Conservation (phyloP, 2,797 vertebrate species). For the Prionace glauca region DNA sequence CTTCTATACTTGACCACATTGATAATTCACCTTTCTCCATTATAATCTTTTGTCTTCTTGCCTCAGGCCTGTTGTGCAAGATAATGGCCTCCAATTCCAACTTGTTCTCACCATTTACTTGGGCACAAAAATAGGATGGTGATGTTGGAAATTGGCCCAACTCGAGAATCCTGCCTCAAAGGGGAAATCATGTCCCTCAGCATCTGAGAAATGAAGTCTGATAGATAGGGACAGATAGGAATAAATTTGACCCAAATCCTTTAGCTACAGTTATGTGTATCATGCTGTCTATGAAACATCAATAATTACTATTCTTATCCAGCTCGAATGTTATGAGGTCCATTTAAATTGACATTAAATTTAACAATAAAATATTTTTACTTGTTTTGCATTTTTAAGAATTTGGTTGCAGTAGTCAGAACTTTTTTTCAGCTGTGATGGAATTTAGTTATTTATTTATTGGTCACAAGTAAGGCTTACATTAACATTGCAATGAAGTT, state of each 20-base stretch:
- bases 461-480: too few relatives aligned
- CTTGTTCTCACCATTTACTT: too few relatives aligned
- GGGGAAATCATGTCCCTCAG: too few relatives aligned
- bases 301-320: not conserved
- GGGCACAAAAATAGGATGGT: not conserved
- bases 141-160: not conserved
- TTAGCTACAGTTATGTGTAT: not conserved
- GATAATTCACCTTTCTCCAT: too few relatives aligned
- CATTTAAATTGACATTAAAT: not conserved
- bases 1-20: too few relatives aligned
- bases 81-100: too few relatives aligned
- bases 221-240: not conserved
- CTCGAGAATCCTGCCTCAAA: too few relatives aligned
- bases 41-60: too few relatives aligned
- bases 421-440: not conserved
- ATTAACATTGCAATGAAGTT: too few relatives aligned
- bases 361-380: not conserved
- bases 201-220: not conserved
- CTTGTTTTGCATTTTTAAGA: not conserved
- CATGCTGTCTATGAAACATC: not conserved
- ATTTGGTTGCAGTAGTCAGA: not conserved
- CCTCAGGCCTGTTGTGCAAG: too few relatives aligned
- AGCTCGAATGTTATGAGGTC: not conserved
- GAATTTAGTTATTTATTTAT: not conserved
- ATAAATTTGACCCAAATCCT: not conserved